These are phyloP conservation scores for Thinocorus orbignyianus DNA, from an alignment of 2,113 vertebrate species.

Conservation along the genomic window DNA sequence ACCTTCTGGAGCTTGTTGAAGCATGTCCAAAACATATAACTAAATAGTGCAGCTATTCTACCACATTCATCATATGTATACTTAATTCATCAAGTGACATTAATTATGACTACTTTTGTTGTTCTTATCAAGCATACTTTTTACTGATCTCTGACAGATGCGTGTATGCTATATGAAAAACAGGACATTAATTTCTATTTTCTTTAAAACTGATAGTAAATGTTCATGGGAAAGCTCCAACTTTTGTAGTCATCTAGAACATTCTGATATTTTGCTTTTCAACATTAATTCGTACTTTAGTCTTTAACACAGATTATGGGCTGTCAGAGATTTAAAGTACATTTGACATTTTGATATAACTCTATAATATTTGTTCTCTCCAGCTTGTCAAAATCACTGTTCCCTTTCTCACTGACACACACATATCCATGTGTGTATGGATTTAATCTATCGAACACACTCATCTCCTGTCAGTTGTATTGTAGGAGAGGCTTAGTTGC, in stretches of 20 bases:
- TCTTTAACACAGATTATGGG: slow-evolving; percentile 3
- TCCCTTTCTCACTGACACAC: not conserved
- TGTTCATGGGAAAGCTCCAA: not conserved
- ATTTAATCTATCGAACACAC: not conserved
- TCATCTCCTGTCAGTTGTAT: slow-evolving; percentile 14
- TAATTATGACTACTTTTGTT: not conserved
- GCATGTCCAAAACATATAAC: not conserved
- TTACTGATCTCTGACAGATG: not conserved
- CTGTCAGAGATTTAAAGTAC: slow-evolving; percentile 34
- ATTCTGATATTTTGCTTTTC: slow-evolving; percentile 10
- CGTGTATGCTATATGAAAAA: not conserved
- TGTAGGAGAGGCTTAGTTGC: not conserved
- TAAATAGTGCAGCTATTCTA: not conserved
- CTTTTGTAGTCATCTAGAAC: not conserved
- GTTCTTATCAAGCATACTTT: not conserved
- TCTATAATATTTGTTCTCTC: slow-evolving; percentile 20
- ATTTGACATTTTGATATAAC: slow-evolving; percentile 30
- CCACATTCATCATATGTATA: not conserved
- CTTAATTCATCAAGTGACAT: not conserved
- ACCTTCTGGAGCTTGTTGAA: not conserved
- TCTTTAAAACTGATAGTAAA: not conserved
- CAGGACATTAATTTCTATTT: not conserved
- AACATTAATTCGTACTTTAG: not conserved
- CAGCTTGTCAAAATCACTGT: slow-evolving; percentile 41
- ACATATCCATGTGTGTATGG: not conserved